Evolutionary conservation across 2,797 vertebrate genomes (phyloP).

Genomic region (Scomberomorus guttatus): DNA sequence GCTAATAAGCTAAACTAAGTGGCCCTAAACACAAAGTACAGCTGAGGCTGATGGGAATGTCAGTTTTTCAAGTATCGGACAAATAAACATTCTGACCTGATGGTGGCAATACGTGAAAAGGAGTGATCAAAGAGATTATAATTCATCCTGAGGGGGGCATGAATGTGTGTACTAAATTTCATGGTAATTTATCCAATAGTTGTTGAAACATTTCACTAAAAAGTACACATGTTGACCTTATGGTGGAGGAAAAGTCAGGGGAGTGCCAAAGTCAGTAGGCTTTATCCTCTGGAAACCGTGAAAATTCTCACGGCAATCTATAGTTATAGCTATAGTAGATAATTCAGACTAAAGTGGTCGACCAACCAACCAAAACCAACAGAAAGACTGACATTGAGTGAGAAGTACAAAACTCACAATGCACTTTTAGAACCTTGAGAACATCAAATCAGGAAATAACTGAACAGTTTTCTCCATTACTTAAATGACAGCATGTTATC

Average conservation of each 20-base stretch:
- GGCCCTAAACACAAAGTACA: not conserved
- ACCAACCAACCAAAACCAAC: not conserved
- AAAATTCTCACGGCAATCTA: not conserved
- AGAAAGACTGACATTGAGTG: not conserved
- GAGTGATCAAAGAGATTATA: too few species aligned
- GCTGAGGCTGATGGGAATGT: not conserved
- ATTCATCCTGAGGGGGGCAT: not conserved
- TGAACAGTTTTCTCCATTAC: slow-evolving; percentile 30
- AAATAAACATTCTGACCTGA: too few species aligned
- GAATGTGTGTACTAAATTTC: not conserved
- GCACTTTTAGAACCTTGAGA: slow-evolving; percentile 20
- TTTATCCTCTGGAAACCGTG: not conserved
- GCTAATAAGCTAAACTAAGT: not conserved
- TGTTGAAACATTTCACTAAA: not conserved
- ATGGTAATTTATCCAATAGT: not conserved
- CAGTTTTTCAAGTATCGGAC: too few species aligned
- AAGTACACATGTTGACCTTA: not conserved
- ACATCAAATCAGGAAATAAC: slow-evolving; percentile 35
- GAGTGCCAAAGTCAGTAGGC: not conserved
- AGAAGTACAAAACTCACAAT: not conserved
- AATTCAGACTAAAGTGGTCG: not conserved
- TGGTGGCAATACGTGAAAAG: too few species aligned
- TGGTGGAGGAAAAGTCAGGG: not conserved
- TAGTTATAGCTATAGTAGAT: not conserved
- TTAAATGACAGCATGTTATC: slow-evolving; percentile 47